Base-by-base conservation (phyloP, 2,113 vertebrate species). In the Ammodytes dubius region DNA sequence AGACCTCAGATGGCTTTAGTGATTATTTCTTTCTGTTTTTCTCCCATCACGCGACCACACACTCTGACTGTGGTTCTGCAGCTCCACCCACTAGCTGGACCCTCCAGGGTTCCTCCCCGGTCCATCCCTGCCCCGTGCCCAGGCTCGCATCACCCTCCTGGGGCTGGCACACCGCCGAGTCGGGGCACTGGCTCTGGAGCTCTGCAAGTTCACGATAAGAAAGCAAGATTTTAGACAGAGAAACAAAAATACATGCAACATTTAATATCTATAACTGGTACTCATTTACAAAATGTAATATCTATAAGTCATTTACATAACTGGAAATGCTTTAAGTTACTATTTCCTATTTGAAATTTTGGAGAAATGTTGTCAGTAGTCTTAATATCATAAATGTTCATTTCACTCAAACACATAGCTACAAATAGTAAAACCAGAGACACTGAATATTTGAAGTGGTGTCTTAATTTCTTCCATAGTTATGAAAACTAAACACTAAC, bases 31-130 rank as follows among this genome's bases (percentile, higher is more conserved):
- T n/a, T 14, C 27, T 19, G 6, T 49, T n/a, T 14, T 17, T 19
- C 10, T 52, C 58, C 37, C 14, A 2, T 91, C 82, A 89, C 7
- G 80, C 79, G 75, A 88, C 89, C 50, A 82, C 76, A 64, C 86
- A 85, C 74, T 93, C 74, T 70, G 61, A 1, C 52, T 80, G 89
- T 54, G 46, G 39, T 17, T 90, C 84, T 47, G 84, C 47, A 19
- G 68, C 73, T 35, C 54, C 64, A 2, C 19, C 46, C 66, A 71
- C 65, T 0, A 37, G 27, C 27, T 76, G 88, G 42, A 81, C 46
- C 65, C 65, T 79, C 89, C 76, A 74, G 17, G 78, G 27, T 42
- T 90, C 79, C 49, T 88, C 85, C 46, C 27, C 64, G 0, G 9
- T 45, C 78, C 43, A 27, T 40, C 45, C 64, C 60, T 46, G 68